A percentile compares a stretch with the other conserved stretches of the same genome.
Conservation (phyloP, 2,113 vertebrate species). For the Gracilinanus agilis region DNA sequence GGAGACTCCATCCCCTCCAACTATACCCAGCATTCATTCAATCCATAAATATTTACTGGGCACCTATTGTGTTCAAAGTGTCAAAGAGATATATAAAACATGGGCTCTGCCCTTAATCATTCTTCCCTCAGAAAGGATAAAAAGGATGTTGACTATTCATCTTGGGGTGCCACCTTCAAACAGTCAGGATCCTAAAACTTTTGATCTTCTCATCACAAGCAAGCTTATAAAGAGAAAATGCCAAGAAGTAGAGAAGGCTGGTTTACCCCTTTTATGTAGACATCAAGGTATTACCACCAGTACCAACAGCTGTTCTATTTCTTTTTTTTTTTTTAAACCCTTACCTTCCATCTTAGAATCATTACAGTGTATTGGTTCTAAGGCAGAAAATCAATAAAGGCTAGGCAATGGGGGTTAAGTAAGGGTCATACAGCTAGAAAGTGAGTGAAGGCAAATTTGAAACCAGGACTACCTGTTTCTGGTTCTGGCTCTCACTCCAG, state of each 20-base stretch:
- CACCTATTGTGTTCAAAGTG: constrained; percentile 22
- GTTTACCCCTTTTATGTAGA: background rate
- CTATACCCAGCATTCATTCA: background rate
- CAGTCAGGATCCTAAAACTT: background rate
- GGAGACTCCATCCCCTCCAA: background rate
- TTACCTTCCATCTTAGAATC: no score
- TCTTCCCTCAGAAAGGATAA: constrained; percentile 22
- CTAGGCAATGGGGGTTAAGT: no score
- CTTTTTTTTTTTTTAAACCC: background rate
- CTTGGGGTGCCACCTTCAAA: background rate
- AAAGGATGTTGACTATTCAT: background rate
- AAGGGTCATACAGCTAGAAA: no score
- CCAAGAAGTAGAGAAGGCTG: background rate
- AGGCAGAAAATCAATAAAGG: no score
- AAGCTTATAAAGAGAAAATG: background rate
- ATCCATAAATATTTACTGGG: background rate
- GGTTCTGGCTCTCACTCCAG: no score
- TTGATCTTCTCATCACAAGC: background rate
- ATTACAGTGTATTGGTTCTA: no score
- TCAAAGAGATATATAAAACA: background rate
- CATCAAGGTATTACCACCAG: background rate
- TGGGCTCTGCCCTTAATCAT: constrained; percentile 26
- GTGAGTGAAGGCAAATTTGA: no score
- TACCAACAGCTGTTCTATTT: background rate
- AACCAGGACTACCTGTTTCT: no score